Conservation (phyloP, 2,888 invertebrate species). For the Drosophila kambysellisi region DNA sequence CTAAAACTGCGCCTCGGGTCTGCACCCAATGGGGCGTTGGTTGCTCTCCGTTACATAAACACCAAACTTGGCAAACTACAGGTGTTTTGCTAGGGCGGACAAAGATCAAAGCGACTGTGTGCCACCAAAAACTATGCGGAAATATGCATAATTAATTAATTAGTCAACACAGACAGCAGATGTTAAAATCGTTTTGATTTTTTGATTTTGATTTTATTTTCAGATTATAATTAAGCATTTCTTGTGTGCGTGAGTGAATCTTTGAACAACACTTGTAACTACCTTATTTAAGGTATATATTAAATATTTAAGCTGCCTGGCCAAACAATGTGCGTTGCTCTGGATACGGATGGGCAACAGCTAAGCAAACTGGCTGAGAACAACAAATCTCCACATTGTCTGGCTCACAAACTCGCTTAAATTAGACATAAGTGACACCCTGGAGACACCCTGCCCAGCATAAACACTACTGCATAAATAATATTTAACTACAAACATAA, state of each 20-base stretch:
- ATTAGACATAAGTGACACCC: constrained; percentile 66
- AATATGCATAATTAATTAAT: constrained; percentile 78
- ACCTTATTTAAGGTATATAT: constrained; percentile 11
- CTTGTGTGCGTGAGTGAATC: constrained; percentile 8
- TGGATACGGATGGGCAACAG: constrained; percentile 22
- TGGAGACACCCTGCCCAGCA: constrained; percentile 53
- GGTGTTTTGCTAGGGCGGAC: constrained; percentile 55
- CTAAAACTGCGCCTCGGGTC: constrained; percentile 52
- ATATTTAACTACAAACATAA: constrained; percentile 63
- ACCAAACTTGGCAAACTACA: constrained; percentile 48
- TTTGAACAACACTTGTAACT: constrained; percentile 23
- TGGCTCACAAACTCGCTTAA: constrained; percentile 65
- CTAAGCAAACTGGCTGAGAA: constrained; percentile 19
- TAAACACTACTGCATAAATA: constrained; percentile 70
- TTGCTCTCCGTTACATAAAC: constrained; percentile 65
- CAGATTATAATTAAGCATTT: constrained; percentile 45
- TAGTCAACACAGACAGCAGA: constrained; percentile 46
- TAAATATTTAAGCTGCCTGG: constrained; percentile 25
- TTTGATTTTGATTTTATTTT: constrained; percentile 34
- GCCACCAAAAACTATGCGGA: constrained; percentile 64
- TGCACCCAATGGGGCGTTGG: constrained; percentile 66
- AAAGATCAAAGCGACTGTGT: constrained; percentile 61
- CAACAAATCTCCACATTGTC: constrained; percentile 57
- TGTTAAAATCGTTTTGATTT: constrained; percentile 32
- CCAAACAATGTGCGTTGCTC: constrained; percentile 13